Evolutionary conservation across 2,888 invertebrate species (phyloP).

Genomic region (Tipula lateralis): DNA sequence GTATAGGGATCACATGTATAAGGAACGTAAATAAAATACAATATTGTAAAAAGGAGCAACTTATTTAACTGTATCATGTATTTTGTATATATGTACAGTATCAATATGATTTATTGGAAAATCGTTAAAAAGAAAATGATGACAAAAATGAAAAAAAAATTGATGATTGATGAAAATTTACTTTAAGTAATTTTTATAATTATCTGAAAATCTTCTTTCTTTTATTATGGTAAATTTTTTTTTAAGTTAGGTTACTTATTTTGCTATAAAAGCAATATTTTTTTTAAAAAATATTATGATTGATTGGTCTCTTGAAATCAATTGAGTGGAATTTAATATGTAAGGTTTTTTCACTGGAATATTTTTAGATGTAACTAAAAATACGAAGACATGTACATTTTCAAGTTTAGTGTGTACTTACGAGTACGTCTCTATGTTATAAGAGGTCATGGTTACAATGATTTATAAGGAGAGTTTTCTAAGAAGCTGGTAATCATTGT

Average conservation of each 20-base stretch:
- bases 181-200: neutral
- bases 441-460: too few species aligned
- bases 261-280: neutral
- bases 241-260: neutral
- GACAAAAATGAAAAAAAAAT: neutral
- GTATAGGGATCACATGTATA: neutral
- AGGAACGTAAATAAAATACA: neutral
- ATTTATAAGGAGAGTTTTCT: too few species aligned
- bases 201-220: neutral
- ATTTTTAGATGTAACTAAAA: neutral
- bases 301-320: slow-evolving; percentile 11
- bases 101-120: neutral
- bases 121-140: neutral
- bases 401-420: too few species aligned
- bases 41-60: neutral
- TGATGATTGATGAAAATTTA: slow-evolving; percentile 20
- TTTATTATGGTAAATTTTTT: neutral
- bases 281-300: neutral
- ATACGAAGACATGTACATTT: neutral
- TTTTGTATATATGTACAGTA: neutral
- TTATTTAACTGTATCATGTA: neutral
- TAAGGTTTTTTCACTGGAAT: neutral
- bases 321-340: neutral
- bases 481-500: too few species aligned
- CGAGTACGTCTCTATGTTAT: too few species aligned